phyloP scores from a whole-genome alignment of 2,113 vertebrate species.

The Bubalus kerabau region DNA sequence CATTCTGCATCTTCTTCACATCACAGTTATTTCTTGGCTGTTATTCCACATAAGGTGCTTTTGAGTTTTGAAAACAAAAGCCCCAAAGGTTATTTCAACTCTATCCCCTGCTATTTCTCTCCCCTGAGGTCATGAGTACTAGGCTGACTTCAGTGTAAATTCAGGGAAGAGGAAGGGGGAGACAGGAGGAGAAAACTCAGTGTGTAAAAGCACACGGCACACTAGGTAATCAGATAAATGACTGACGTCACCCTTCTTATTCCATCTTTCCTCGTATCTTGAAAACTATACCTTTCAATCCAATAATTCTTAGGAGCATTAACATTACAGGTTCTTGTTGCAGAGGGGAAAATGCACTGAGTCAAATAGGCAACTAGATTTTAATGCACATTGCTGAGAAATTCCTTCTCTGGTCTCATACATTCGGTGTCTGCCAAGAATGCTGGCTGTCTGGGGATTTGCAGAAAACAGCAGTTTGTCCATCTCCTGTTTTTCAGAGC shows the following conservation, averaged over 20 bases:
- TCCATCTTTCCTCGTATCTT: neutral
- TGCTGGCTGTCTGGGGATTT: too few species aligned
- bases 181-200: neutral
- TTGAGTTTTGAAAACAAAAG: neutral
- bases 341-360: neutral
- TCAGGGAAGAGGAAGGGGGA: neutral
- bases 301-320: neutral
- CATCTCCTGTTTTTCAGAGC: neutral
- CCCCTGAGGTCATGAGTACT: neutral
- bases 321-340: neutral
- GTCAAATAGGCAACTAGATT: neutral
- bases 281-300: neutral
- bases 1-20: neutral
- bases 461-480: neutral
- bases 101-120: fast-evolving
- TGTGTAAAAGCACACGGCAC: neutral
- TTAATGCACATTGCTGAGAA: neutral
- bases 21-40: neutral
- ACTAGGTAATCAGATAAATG: neutral
- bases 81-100: too few species aligned
- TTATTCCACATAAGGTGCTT: neutral
- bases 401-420: neutral
- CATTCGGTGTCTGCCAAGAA: neutral
- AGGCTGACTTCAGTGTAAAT: neutral
- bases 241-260: neutral